A percentile compares a stretch with the other conserved stretches of the same genome.
These are phyloP conservation scores for Crambe crambe DNA, from an alignment of 37 sponge, comb jelly and placozoan genomes.

Conservation along the genomic window DNA sequence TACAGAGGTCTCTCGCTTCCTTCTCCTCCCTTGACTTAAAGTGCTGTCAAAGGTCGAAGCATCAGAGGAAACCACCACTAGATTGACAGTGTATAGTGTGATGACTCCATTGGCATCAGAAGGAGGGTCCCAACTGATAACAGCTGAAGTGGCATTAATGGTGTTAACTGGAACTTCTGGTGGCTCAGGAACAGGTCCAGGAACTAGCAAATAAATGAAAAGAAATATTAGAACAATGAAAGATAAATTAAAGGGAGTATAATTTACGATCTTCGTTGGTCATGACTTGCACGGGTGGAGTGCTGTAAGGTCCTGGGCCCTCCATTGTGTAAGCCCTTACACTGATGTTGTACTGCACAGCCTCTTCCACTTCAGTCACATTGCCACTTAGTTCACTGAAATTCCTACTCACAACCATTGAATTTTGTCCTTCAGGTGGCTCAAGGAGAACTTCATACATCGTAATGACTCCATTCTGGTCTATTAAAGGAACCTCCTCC, in stretches of 20 bases:
- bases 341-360: constrained; percentile 20
- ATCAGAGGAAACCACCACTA: constrained; percentile 10
- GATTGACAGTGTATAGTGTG: constrained; percentile 12
- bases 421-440: not conserved
- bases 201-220: constrained; percentile 2
- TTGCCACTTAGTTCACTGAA: not conserved
- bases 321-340: constrained; percentile 30
- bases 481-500: constrained; percentile 14
- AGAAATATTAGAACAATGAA: not conserved
- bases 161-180: not conserved
- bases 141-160: not conserved
- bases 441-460: constrained; percentile 10
- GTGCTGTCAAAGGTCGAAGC: too few species aligned
- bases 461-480: constrained; percentile 15
- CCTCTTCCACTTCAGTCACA: constrained; percentile 9
- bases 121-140: constrained; percentile 17
- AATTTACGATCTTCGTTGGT: constrained; percentile 36
- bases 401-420: not conserved
- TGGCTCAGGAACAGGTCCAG: constrained; percentile 10
- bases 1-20: constrained; percentile 16
- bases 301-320: constrained; percentile 32
- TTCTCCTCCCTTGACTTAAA: not conserved
- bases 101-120: constrained; percentile 35
- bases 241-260: not conserved
- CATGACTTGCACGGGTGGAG: not conserved